These are phyloP conservation scores for Ennomos erosarius DNA, from an alignment of 2,888 invertebrate genomes.

Conservation along the genomic window DNA sequence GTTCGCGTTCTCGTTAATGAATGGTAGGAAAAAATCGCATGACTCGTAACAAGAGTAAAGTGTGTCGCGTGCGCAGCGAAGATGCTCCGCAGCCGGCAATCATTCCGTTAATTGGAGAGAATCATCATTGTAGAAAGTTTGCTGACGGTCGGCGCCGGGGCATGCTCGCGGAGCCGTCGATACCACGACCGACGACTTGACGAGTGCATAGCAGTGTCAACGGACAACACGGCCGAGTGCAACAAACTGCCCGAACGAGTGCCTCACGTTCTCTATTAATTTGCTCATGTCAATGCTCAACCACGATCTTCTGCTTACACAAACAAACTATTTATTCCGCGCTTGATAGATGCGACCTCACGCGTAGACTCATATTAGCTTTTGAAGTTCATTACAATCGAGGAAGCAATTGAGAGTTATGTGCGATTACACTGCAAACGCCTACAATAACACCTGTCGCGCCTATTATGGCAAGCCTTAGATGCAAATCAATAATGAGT, in stretches of 20 bases:
- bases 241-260: slow-evolving; percentile 71
- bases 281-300: slow-evolving; percentile 58
- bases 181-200: slow-evolving; percentile 38
- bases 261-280: slow-evolving; percentile 66
- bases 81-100: slow-evolving; percentile 74
- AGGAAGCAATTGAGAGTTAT: slow-evolving; percentile 33
- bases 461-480: slow-evolving; percentile 54
- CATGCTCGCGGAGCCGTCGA: slow-evolving; percentile 33
- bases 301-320: slow-evolving; percentile 44
- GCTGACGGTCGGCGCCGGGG: slow-evolving; percentile 27
- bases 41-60: slow-evolving; percentile 71
- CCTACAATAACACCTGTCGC: slow-evolving; percentile 49
- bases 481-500: slow-evolving; percentile 67
- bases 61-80: slow-evolving; percentile 76
- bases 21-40: slow-evolving; percentile 43
- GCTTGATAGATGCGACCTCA: slow-evolving; percentile 24
- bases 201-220: slow-evolving; percentile 63
- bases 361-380: slow-evolving; percentile 9
- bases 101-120: slow-evolving; percentile 85
- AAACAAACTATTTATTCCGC: slow-evolving; percentile 28
- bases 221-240: slow-evolving; percentile 68
- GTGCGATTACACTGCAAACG: slow-evolving; percentile 24
- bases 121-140: slow-evolving; percentile 81
- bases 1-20: slow-evolving; percentile 30
- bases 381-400: slow-evolving; percentile 13